Evolutionary conservation across 2,113 vertebrate genomes (phyloP).

Genomic region (Barbus barbus): DNA sequence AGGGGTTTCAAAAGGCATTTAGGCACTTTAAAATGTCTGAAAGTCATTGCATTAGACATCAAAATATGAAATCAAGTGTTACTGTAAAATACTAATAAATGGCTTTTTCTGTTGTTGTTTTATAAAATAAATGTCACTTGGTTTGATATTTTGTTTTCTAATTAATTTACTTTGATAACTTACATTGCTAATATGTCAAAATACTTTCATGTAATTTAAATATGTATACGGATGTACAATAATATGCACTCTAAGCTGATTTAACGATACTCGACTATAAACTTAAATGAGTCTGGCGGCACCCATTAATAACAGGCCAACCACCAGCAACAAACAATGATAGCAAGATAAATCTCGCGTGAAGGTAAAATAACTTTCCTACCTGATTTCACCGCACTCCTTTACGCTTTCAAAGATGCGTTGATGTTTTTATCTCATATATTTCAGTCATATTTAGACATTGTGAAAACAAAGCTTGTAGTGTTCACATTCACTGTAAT

Average conservation of each 20-base stretch:
- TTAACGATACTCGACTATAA: neutral
- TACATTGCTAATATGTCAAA: neutral
- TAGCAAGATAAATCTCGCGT: neutral
- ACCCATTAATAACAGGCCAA: conserved; percentile 13
- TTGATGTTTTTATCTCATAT: neutral
- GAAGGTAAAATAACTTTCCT: neutral
- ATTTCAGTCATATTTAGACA: neutral
- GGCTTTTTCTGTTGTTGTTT: neutral
- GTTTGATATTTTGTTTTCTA: neutral
- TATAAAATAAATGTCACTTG: neutral
- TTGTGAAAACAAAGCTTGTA: conserved; percentile 2
- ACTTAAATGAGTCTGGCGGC: neutral
- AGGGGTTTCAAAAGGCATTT: neutral
- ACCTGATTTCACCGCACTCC: neutral
- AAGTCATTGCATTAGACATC: neutral
- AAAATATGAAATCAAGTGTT: neutral
- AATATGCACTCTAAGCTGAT: neutral
- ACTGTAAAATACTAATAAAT: neutral
- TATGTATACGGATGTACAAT: neutral
- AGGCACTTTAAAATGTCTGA: neutral
- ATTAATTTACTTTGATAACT: neutral
- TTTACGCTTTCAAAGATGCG: neutral
- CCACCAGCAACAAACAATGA: conserved; percentile 7
- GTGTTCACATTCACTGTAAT: neutral
- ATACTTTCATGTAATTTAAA: neutral